Conservation (phyloP, 2,888 invertebrate genomes). For the Mythimna loreyi region DNA sequence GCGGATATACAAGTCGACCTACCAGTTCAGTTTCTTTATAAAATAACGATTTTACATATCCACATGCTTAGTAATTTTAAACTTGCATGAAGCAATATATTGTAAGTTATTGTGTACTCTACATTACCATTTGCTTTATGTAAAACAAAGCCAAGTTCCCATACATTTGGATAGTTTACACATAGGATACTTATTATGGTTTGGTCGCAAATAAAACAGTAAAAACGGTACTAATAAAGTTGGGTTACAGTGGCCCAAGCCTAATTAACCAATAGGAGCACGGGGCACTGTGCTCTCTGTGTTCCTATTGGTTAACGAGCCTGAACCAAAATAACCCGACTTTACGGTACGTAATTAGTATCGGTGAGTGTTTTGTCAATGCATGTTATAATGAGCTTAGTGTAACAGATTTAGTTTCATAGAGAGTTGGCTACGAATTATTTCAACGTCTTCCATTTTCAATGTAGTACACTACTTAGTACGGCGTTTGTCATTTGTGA, state of each 20-base stretch:
- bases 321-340: too few species aligned
- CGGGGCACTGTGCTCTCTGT: too few species aligned
- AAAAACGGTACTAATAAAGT: background rate
- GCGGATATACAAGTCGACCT: slow-evolving; percentile 58
- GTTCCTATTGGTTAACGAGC: too few species aligned
- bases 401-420: slow-evolving; percentile 78
- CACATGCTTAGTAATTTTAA: slow-evolving; percentile 60
- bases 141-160: slow-evolving; percentile 53
- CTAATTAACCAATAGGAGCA: too few species aligned
- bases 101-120: slow-evolving; percentile 63
- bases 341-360: slow-evolving; percentile 41
- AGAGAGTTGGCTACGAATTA: slow-evolving; percentile 90
- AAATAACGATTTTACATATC: slow-evolving; percentile 61
- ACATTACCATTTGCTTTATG: slow-evolving; percentile 60
- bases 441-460: slow-evolving; percentile 89
- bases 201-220: slow-evolving; percentile 57
- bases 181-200: slow-evolving; percentile 44
- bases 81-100: slow-evolving; percentile 61
- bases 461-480: slow-evolving; percentile 68
- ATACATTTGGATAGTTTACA: slow-evolving; percentile 57
- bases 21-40: slow-evolving; percentile 52
- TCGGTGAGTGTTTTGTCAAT: slow-evolving; percentile 65
- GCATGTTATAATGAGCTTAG: slow-evolving; percentile 79
- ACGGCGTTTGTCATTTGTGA: slow-evolving; percentile 63
- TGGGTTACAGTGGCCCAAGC: too few species aligned